Percentiles rank a stretch among this genome's conserved stretches.
phyloP scores from a whole-genome alignment of 2,113 vertebrate species.

The Oryzias woworae region DNA sequence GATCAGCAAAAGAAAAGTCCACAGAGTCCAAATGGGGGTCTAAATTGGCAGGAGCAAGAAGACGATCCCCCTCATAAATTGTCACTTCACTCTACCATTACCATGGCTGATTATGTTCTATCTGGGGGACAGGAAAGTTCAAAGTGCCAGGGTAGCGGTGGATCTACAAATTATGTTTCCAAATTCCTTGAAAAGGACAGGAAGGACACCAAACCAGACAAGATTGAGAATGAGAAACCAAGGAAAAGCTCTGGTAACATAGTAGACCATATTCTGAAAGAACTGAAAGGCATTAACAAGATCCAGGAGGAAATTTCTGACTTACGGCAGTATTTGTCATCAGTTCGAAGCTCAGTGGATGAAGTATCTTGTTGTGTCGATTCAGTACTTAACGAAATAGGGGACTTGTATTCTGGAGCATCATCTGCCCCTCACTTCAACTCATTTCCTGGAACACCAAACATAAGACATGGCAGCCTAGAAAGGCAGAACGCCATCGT shows the following conservation, averaged over 20 bases:
- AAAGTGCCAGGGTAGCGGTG: constrained; percentile 43
- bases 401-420: constrained; percentile 81
- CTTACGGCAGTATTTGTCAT: constrained; percentile 87
- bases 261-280: constrained; percentile 93
- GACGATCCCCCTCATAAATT: constrained; percentile 71
- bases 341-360: constrained; percentile 93
- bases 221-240: constrained; percentile 29
- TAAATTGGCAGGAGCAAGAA: constrained; percentile 70
- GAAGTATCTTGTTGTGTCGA: constrained; percentile 95
- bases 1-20: constrained; percentile 71
- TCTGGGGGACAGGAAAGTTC: constrained; percentile 41
- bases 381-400: constrained; percentile 91
- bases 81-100: constrained; percentile 56
- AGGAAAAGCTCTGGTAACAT: constrained; percentile 68
- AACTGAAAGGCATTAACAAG: constrained; percentile 92
- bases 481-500: constrained; percentile 62
- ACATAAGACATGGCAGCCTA: constrained; percentile 52
- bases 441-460: constrained; percentile 60
- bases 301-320: constrained; percentile 96
- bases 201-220: constrained; percentile 34
- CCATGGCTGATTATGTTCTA: constrained; percentile 34
- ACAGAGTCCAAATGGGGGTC: constrained; percentile 70
- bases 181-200: constrained; percentile 44
- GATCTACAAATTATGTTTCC: constrained; percentile 56
- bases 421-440: constrained; percentile 39